These are phyloP conservation scores for Hemicordylus capensis DNA, from an alignment of 2,113 vertebrate genomes.

Conservation along the genomic window DNA sequence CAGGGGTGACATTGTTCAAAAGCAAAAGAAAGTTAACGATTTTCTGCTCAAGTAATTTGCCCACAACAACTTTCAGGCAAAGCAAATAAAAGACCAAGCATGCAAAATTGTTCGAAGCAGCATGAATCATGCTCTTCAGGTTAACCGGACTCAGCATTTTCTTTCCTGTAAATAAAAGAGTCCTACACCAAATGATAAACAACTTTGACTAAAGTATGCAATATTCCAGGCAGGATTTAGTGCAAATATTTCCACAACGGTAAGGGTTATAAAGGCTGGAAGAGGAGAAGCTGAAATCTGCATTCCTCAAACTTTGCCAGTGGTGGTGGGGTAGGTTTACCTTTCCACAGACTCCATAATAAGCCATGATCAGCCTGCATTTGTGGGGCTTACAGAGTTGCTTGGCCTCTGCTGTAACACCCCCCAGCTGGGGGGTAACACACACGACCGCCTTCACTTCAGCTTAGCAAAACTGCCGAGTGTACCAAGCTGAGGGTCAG, in stretches of 20 bases:
- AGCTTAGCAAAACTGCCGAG: too few species aligned
- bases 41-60: slow-evolving; percentile 62
- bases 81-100: slow-evolving; percentile 72
- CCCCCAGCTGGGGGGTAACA: background rate
- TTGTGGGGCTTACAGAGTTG: background rate
- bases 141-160: slow-evolving; percentile 85
- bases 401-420: too few species aligned
- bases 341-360: background rate
- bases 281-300: background rate
- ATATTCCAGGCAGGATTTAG: slow-evolving; percentile 82
- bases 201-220: slow-evolving; percentile 77
- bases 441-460: too few species aligned
- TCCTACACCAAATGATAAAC: slow-evolving; percentile 84
- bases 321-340: too few species aligned
- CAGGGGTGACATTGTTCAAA: slow-evolving; percentile 33
- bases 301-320: too few species aligned
- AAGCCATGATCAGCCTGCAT: background rate
- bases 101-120: slow-evolving; percentile 71
- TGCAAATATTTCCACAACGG: slow-evolving; percentile 75
- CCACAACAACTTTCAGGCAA: slow-evolving; percentile 54
- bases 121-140: slow-evolving; percentile 83
- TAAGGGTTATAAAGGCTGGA: slow-evolving; percentile 68
- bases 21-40: slow-evolving; percentile 53
- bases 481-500: too few species aligned
- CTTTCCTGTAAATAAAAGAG: slow-evolving; percentile 74